Conservation (phyloP, 2,888 invertebrate genomes). For the Oegoconia quadripuncta region DNA sequence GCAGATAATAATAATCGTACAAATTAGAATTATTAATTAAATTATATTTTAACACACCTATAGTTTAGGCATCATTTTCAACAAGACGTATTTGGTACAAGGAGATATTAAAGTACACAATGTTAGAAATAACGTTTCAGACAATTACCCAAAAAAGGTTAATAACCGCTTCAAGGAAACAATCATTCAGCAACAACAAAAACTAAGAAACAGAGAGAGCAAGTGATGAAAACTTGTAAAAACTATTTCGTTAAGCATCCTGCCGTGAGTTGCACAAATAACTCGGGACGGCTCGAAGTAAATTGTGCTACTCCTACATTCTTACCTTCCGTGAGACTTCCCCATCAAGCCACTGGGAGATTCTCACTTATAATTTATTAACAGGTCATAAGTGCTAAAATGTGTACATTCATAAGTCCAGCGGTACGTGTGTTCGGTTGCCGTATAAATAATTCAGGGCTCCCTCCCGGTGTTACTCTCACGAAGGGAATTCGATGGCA, state of each 20-base stretch:
- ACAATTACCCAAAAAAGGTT: background rate
- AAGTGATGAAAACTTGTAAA: conserved; percentile 36
- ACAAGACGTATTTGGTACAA: no score
- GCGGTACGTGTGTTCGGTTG: conserved; percentile 49
- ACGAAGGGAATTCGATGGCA: conserved; percentile 44
- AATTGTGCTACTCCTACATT: conserved; percentile 18
- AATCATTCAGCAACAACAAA: conserved; percentile 17
- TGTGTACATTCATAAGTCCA: conserved; percentile 73
- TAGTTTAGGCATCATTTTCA: no score
- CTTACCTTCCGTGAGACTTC: conserved; percentile 48
- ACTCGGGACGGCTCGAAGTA: conserved; percentile 28
- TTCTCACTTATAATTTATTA: conserved; percentile 72
- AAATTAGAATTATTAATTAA: no score
- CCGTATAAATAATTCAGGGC: conserved; percentile 66
- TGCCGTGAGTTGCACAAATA: conserved; percentile 53
- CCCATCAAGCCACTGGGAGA: conserved; percentile 46
- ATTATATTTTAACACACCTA: no score
- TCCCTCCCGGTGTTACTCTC: conserved; percentile 31
- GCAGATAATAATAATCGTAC: no score
- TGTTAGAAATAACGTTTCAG: conserved; percentile 1
- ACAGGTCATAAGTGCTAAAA: conserved; percentile 74
- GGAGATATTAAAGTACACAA: no score
- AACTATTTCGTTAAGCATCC: conserved; percentile 34
- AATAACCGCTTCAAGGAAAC: conserved; percentile 1
- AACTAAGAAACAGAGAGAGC: conserved; percentile 19